Evolutionary conservation across 1,140 invertebrate genomes (phyloP).

Genomic region (Anastatus disparis): DNA sequence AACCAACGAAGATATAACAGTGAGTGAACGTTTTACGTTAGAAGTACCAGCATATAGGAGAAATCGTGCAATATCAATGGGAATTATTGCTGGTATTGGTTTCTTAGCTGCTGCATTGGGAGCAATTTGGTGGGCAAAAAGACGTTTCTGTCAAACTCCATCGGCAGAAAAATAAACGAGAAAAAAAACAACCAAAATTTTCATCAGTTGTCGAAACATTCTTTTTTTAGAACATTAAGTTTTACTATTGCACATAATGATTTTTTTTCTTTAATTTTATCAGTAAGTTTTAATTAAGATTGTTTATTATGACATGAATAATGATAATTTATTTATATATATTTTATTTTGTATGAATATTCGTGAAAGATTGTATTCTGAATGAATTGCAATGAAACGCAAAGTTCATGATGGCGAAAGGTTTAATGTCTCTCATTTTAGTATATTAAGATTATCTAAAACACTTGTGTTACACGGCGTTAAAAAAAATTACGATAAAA

Average conservation of each 20-base stretch:
- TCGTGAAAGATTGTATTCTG: not conserved
- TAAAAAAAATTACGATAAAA: too few species aligned
- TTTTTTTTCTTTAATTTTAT: conserved; percentile 9
- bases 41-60: conserved; percentile 73
- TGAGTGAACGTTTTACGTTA: conserved; percentile 69
- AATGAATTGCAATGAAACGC: conserved; percentile 4
- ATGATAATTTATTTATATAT: conserved; percentile 2
- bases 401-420: not conserved
- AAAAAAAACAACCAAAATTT: too few species aligned
- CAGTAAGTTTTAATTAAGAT: conserved; percentile 4
- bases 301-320: not conserved
- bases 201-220: not conserved
- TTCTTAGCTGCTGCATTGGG: conserved; percentile 71
- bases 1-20: conserved; percentile 66
- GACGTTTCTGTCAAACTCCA: conserved; percentile 60
- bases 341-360: conserved; percentile 3
- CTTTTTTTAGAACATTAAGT: not conserved
- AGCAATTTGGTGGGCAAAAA: conserved; percentile 71
- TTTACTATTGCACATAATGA: not conserved
- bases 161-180: conserved; percentile 55
- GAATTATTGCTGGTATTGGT: conserved; percentile 69
- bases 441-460: not conserved
- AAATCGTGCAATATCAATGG: conserved; percentile 72
- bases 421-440: conserved; percentile 5
- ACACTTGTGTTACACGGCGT: too few species aligned